A percentile compares a stretch with the other conserved stretches of the same genome.
phyloP scores from a whole-genome alignment of 2,113 vertebrate species.

The Centrocercus urophasianus region DNA sequence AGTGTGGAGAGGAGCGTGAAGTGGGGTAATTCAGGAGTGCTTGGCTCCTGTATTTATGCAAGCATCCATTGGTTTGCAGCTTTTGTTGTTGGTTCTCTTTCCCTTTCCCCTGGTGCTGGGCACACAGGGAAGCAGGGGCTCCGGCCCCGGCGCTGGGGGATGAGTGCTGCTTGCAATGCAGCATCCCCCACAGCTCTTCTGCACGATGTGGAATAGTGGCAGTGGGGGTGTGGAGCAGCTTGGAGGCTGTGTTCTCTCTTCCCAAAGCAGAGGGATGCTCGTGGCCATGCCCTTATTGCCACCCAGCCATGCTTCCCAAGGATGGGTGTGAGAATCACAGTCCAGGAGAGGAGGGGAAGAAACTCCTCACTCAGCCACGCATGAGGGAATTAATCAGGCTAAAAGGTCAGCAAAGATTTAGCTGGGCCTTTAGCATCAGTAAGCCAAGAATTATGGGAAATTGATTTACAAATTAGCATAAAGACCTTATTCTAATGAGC shows the following conservation, averaged over 20 bases:
- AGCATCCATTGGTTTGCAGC: neutral
- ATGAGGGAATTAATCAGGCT: constrained; percentile 63
- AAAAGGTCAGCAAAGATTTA: constrained; percentile 72
- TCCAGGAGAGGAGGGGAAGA: neutral
- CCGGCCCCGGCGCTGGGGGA: no score
- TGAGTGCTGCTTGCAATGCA: neutral
- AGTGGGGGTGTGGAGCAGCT: fast-evolving
- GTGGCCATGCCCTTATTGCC: no score
- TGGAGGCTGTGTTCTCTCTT: neutral
- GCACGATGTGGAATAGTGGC: neutral
- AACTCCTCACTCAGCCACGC: neutral
- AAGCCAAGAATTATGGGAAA: constrained; percentile 73
- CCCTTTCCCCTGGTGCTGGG: no score
- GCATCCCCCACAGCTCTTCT: neutral
- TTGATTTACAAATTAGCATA: constrained; percentile 74
- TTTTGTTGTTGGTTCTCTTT: fast-evolving
- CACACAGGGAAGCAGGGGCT: no score
- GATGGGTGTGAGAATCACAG: neutral
- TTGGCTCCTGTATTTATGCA: neutral
- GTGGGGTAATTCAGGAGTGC: neutral
- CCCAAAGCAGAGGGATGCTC: neutral
- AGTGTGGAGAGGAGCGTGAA: neutral
- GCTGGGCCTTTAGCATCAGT: constrained; percentile 63
- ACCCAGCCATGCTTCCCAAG: no score
- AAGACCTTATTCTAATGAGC: constrained; percentile 70